These are phyloP conservation scores for Hyla sarda DNA, from an alignment of 2,113 vertebrate genomes.

Conservation along the genomic window DNA sequence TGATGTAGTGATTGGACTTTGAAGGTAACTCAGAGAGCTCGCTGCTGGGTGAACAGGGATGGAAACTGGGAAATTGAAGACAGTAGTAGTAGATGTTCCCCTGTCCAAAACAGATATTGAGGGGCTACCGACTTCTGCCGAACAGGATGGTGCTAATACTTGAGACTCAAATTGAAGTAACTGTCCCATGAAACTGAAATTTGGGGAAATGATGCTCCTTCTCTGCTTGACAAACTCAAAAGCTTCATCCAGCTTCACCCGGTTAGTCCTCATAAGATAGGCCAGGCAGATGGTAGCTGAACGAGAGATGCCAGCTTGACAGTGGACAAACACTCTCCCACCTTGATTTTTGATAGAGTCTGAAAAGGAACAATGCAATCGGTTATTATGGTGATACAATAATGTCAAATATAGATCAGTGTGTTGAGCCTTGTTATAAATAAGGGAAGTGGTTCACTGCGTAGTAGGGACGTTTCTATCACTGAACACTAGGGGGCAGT, in stretches of 20 bases:
- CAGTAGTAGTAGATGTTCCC: constrained; percentile 79
- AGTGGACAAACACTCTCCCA: constrained; percentile 96
- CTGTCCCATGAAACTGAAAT: constrained; percentile 99
- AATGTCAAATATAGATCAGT: neutral
- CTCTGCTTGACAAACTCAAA: constrained; percentile 99
- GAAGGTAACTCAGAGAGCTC: constrained; percentile 87
- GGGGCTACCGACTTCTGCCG: constrained; percentile 89
- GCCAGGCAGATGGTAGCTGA: constrained; percentile 98
- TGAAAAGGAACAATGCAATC: constrained; percentile 66
- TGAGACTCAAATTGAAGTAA: constrained; percentile 97
- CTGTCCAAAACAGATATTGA: constrained; percentile 80
- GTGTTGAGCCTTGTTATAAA: too few relatives aligned
- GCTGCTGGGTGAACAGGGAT: constrained; percentile 86
- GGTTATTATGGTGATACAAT: neutral
- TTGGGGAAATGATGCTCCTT: constrained; percentile 96
- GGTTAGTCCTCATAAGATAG: constrained; percentile 98
- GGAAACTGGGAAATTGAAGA: constrained; percentile 96
- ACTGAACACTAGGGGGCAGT: neutral
- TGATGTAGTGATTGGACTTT: constrained; percentile 96
- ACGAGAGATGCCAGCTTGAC: constrained; percentile 96
- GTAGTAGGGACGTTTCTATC: neutral
- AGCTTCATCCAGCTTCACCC: constrained; percentile 95
- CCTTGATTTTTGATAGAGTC: constrained; percentile 92
- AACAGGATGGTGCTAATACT: constrained; percentile 93
- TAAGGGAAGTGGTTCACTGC: neutral